Percentiles rank a stretch among this genome's conserved stretches.
These are phyloP conservation scores for Bergia sp. DNA, from an alignment of 92 coral and sea anemone genomes.

Conservation along the genomic window DNA sequence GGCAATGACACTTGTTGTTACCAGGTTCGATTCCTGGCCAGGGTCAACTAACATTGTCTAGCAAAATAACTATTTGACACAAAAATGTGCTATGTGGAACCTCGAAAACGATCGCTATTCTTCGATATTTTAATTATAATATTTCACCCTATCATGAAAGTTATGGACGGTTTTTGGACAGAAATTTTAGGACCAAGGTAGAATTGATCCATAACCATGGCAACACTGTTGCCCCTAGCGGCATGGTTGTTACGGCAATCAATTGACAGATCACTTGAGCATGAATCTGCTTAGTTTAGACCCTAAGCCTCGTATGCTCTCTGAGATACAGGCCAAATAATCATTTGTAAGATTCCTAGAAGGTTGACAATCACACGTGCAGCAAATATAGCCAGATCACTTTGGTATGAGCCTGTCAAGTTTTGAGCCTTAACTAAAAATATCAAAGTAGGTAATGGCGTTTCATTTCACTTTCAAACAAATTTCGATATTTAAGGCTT, in stretches of 20 bases:
- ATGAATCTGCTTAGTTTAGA: no score
- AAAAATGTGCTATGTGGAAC: neutral
- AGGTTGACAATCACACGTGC: no score
- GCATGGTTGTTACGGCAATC: no score
- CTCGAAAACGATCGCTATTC: neutral
- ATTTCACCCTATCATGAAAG: conserved; percentile 1
- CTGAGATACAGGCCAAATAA: no score
- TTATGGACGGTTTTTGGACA: conserved; percentile 8
- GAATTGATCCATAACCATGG: neutral
- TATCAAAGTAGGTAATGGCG: no score
- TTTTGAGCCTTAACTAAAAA: no score
- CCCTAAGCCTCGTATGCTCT: no score
- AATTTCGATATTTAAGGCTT: conserved; percentile 4
- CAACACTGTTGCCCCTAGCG: neutral
- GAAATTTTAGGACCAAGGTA: conserved; percentile 7
- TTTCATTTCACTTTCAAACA: neutral
- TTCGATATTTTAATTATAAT: neutral
- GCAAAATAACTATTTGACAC: conserved; percentile 11
- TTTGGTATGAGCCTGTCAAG: no score
- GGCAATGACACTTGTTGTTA: neutral
- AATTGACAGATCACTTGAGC: no score
- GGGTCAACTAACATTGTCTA: conserved; percentile 8
- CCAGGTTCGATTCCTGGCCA: conserved; percentile 28
- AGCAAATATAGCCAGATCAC: no score
- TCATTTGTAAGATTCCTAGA: no score